phyloP scores from a whole-genome alignment of 2,113 vertebrate species.

The Cichladusa arquata region DNA sequence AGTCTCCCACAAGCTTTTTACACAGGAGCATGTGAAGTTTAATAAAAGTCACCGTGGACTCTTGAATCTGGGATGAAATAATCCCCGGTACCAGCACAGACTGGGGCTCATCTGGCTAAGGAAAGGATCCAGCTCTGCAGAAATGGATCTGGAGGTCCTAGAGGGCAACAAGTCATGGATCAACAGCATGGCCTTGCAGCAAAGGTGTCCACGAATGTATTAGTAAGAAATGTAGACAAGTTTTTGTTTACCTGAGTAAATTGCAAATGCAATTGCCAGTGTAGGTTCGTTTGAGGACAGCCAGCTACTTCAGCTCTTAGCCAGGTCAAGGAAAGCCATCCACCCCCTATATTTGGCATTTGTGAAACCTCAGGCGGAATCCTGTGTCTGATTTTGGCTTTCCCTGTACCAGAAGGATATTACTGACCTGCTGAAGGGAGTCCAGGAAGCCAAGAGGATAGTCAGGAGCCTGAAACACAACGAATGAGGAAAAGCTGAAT shows the following conservation, averaged over 20 bases:
- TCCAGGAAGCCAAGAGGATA: background rate
- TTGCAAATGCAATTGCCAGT: background rate
- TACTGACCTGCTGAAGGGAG: background rate
- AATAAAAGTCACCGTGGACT: rapidly evolving
- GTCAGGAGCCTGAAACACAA: background rate
- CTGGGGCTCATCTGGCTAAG: background rate
- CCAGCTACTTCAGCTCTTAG: background rate
- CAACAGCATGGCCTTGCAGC: background rate
- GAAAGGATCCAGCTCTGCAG: background rate
- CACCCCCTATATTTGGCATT: background rate
- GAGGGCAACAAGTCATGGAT: background rate
- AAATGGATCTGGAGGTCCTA: background rate
- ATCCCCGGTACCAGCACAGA: rapidly evolving
- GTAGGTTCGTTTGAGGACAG: background rate
- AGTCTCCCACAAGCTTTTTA: background rate
- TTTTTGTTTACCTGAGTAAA: background rate
- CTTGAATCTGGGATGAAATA: background rate
- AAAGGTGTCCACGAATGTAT: background rate
- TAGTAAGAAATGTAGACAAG: background rate
- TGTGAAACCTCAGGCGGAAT: background rate
- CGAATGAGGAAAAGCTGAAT: background rate
- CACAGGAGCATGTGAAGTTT: background rate
- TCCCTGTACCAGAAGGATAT: background rate
- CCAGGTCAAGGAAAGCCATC: background rate
- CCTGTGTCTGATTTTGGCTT: background rate